Base-by-base conservation (phyloP, 2,113 vertebrate genomes). In the Caretta caretta region DNA sequence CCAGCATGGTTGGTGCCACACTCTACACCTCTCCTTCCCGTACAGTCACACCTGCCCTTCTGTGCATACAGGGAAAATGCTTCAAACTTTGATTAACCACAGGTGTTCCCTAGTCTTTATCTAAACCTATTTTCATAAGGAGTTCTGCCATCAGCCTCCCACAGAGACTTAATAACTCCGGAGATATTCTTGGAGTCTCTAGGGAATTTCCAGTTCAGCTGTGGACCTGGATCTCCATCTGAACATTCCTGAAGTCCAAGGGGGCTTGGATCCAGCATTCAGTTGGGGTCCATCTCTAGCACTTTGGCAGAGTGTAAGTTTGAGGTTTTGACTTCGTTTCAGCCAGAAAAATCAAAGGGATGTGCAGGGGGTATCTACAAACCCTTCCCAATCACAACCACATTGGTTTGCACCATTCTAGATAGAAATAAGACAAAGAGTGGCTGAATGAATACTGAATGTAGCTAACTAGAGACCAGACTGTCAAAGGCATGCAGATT, bases 311-410 rank as follows among this genome's bases (percentile, higher is more conserved):
- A 65, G 31, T 35, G 31, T 16, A 65, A 65, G 31, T 35, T 16
- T 35, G 62, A 65, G 14, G 31, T 35, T 65, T 65, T 13, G 7
- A 31, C 62, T n/a, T 65, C 7, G 29, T 65, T n/a, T 65, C 62
- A 65, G 62, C 62, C 31, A n/a, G 62, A 35, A 65, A 65, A 65
- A 65, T 35, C 62, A 35, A 17, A 92, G 59, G 35, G 93, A 95
- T 90, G 38, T 72, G 92, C 72, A 86, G 0, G 0, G 62, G 93
- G 72, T 83, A 25, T 62, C 94, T 95, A 53, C 80, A 95, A 69
- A 78, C 56, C 56, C 80, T 79, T 96, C 90, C 94, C 89, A 95
- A 94, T 76, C 57, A 82, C 92, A 96, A 76, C 35, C 59, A 57
- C 46, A 86, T 95, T 94, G 19, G 8, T 38, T 38, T n/a, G 65